phyloP scores from a whole-genome alignment of 2,113 vertebrate genomes.

The Romanogobio albipinnatus region DNA sequence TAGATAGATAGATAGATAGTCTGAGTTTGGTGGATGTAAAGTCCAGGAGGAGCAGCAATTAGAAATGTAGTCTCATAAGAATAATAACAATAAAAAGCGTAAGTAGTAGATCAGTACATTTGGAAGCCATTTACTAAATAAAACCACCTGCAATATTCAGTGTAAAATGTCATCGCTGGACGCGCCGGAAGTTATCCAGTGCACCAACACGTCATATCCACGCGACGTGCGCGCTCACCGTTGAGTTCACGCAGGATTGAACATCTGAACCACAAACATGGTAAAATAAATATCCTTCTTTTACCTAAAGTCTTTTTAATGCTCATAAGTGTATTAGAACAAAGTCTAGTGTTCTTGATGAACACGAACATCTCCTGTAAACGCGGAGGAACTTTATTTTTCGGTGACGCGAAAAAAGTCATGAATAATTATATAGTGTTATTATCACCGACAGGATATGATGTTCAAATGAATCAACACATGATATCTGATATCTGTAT shows the following conservation, averaged over 20 bases:
- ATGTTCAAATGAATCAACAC: background rate
- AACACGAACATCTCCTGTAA: background rate
- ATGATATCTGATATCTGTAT: no score
- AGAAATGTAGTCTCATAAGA: no score
- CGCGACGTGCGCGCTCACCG: background rate
- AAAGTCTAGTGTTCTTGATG: background rate
- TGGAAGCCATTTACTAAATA: no score
- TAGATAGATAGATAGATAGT: no score
- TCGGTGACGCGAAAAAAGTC: background rate
- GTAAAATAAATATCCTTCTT: background rate
- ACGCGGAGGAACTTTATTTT: background rate
- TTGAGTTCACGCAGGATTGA: slow-evolving; percentile 2
- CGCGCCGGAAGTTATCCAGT: background rate
- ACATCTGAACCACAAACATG: slow-evolving; percentile 4
- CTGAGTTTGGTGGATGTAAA: no score
- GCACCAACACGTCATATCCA: background rate
- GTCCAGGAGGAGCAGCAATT: no score
- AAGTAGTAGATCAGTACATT: no score
- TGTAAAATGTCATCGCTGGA: background rate
- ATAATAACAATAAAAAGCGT: no score
- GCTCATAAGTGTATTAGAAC: background rate
- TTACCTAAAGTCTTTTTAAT: background rate
- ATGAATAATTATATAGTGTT: no score
- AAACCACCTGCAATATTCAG: no score
- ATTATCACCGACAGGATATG: no score